Evolutionary conservation across 2,888 invertebrate genomes (phyloP).

Genomic region (Liodrosophila aerea): DNA sequence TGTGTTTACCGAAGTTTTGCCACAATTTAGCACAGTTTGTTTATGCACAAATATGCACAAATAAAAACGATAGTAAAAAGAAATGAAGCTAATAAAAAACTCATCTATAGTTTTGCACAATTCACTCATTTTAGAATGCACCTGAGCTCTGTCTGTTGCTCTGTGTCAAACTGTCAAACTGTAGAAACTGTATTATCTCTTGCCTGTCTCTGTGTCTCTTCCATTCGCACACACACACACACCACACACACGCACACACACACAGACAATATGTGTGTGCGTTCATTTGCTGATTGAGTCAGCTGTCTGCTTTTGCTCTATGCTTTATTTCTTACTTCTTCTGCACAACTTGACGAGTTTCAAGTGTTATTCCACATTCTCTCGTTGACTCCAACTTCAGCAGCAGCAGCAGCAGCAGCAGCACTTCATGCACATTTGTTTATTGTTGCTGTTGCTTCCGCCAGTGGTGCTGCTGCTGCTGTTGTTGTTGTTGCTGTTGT

Average conservation of each 20-base stretch:
- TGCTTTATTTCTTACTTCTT: slow-evolving; percentile 65
- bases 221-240: too few relatives aligned
- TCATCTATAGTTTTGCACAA: slow-evolving; percentile 1
- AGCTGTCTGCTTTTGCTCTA: slow-evolving; percentile 52
- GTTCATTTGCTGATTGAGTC: slow-evolving; percentile 56
- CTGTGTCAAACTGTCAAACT: slow-evolving; percentile 39
- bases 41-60: slow-evolving; percentile 16
- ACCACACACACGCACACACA: slow-evolving; percentile 13
- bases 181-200: slow-evolving; percentile 35
- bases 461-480: slow-evolving; percentile 27
- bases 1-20: slow-evolving; percentile 64
- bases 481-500: slow-evolving; percentile 22
- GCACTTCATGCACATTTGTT: slow-evolving; percentile 74
- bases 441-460: slow-evolving; percentile 46
- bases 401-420: slow-evolving; percentile 21
- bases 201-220: slow-evolving; percentile 16
- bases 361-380: slow-evolving; percentile 56
- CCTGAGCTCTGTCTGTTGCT: slow-evolving; percentile 18
- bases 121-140: slow-evolving; percentile 21
- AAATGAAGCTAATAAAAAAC: background rate
- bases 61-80: slow-evolving; percentile 1
- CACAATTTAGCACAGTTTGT: slow-evolving; percentile 26
- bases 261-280: slow-evolving; percentile 46
- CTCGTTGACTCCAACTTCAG: slow-evolving; percentile 36
- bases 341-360: slow-evolving; percentile 73